Conservation (phyloP, 2,113 vertebrate species). For the Bungarus multicinctus region DNA sequence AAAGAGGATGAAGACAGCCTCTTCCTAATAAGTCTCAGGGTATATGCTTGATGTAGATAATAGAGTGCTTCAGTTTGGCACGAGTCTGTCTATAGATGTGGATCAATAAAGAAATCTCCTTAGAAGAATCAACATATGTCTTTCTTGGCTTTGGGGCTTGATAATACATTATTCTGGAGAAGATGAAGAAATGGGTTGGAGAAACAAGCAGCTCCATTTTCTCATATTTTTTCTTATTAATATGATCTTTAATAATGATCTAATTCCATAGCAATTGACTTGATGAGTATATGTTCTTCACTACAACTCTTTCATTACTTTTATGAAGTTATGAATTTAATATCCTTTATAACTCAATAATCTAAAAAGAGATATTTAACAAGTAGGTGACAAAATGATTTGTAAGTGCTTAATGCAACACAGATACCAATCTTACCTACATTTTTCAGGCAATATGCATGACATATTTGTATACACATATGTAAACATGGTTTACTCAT, state of each 20-base stretch:
- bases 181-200: neutral
- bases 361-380: neutral
- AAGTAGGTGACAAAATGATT: neutral
- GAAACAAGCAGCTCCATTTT: neutral
- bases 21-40: neutral
- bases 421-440: neutral
- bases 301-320: neutral
- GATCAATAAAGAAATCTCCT: neutral
- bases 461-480: neutral
- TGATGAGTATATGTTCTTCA: neutral
- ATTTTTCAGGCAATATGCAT: neutral
- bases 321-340: neutral
- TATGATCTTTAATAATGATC: neutral
- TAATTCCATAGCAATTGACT: neutral
- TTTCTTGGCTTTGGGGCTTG: neutral
- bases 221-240: neutral
- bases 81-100: neutral
- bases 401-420: neutral
- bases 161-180: neutral
- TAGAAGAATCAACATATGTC: neutral
- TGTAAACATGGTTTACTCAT: neutral
- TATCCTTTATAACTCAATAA: neutral
- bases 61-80: neutral
- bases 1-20: neutral
- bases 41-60: neutral